Conservation (phyloP, 1,140 invertebrate species). For the Metaphire vulgaris region DNA sequence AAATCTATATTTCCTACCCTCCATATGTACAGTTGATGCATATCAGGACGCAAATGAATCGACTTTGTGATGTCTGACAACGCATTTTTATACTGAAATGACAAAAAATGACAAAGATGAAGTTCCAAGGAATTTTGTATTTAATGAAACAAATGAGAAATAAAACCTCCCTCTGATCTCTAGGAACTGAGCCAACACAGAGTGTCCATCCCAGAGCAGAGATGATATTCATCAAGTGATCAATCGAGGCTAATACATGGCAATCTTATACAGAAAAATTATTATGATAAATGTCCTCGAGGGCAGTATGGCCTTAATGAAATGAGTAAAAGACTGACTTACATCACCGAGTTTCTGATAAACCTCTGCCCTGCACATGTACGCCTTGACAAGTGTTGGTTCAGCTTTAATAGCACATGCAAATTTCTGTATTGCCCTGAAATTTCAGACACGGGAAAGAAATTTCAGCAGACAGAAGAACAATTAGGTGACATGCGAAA, state of each 20-base stretch:
- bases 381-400: conserved; percentile 49
- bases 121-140: neutral
- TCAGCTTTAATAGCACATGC: conserved; percentile 48
- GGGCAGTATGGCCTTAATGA: no score
- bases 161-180: no score
- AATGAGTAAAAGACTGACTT: no score
- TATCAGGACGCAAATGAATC: conserved; percentile 47
- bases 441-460: conserved; percentile 21
- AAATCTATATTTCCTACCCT: conserved; percentile 43
- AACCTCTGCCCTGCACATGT: conserved; percentile 48
- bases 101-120: conserved; percentile 15
- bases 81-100: conserved; percentile 42
- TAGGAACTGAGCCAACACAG: no score
- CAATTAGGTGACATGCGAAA: no score
- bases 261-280: no score
- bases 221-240: no score
- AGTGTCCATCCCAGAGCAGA: no score
- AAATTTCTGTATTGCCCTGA: conserved; percentile 50
- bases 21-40: conserved; percentile 49
- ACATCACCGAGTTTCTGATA: conserved; percentile 48
- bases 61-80: conserved; percentile 48
- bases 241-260: no score
- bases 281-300: no score
- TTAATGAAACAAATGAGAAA: no score
- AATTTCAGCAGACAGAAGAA: neutral